Evolutionary conservation across 1,140 invertebrate genomes (phyloP), one percentile per base, ranked within the genome.

Genomic region (Trichonephila clavipes): DNA sequence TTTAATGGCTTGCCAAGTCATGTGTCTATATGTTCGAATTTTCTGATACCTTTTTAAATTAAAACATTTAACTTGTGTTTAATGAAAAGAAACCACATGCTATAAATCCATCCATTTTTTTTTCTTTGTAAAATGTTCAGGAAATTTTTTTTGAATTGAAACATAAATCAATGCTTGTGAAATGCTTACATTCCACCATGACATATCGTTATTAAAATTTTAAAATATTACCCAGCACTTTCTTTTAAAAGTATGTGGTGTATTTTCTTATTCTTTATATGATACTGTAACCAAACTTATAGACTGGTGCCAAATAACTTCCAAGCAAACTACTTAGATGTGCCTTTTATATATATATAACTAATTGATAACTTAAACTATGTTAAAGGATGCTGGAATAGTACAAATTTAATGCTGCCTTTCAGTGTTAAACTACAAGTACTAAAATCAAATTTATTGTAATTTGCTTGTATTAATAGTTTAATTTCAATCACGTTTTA

Each of bases 311-410:
- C 72, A 77, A 77, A 77, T 77, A 40, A 40, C 24, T 77, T 18
- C 28, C 18, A 34, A 77, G 18, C 34, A 34, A 77, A 77, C 72
- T 18, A 77, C 16, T 34, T 77, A 77, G 72, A 40, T 40, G 72
- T 77, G 72, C 72, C 72, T 77, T 77, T 69, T 77, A n/a, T n/a
- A n/a, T n/a, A n/a, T n/a, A n/a, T n/a, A n/a, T n/a, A 18, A 77
- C 28, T 77, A 34, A 77, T 28, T 34, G 34, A 18, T 16, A 77
- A 77, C 18, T 24, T 5, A 34, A 77, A 77, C 16, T 28, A 18
- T 4, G 18, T 77, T 77, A 77, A 34, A 24, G 24, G n/a, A 77
- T 77, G 72, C 24, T 19, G 51, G 16, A 77, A 77, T 40, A 77
- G 72, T 77, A 77, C 72, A 77, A 77, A 77, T 77, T 77, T 77